Conservation (phyloP, 2,888 invertebrate genomes). For the Tetranychus piercei region DNA sequence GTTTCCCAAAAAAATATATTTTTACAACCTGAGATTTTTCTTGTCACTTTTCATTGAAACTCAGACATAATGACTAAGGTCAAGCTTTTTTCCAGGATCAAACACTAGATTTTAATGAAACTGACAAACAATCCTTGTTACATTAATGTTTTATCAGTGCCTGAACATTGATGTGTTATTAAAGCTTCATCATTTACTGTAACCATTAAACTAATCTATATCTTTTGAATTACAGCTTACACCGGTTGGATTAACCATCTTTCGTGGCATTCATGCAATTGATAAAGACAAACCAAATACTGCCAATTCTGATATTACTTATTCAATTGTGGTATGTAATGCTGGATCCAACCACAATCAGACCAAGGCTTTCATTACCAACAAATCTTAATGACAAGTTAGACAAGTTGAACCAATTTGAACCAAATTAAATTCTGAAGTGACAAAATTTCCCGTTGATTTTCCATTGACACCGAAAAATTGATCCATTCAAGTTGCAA, state of each 20-base stretch:
- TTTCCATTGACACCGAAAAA: too few species aligned
- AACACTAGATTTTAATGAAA: too few species aligned
- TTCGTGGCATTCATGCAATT: slow-evolving; percentile 56
- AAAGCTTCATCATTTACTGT: background rate
- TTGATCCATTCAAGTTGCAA: too few species aligned
- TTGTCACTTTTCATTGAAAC: too few species aligned
- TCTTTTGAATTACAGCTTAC: slow-evolving; percentile 26
- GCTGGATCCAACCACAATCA: background rate
- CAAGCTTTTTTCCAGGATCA: too few species aligned
- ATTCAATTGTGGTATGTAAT: slow-evolving; percentile 28
- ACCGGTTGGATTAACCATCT: slow-evolving; percentile 53
- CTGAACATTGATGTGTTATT: background rate
- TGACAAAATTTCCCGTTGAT: too few species aligned
- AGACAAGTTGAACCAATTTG: background rate
- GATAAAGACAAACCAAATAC: slow-evolving; percentile 47
- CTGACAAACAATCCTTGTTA: too few species aligned
- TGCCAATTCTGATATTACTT: slow-evolving; percentile 30
- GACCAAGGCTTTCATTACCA: slow-evolving; percentile 13
- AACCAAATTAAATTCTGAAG: too few species aligned
- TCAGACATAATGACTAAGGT: too few species aligned
- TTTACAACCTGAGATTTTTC: too few species aligned
- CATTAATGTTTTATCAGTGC: too few species aligned
- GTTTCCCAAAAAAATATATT: too few species aligned
- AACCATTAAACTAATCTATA: slow-evolving; percentile 6
- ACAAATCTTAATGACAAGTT: background rate